These are phyloP conservation scores for Polypterus senegalus DNA, from an alignment of 2,113 vertebrate species.

Conservation along the genomic window DNA sequence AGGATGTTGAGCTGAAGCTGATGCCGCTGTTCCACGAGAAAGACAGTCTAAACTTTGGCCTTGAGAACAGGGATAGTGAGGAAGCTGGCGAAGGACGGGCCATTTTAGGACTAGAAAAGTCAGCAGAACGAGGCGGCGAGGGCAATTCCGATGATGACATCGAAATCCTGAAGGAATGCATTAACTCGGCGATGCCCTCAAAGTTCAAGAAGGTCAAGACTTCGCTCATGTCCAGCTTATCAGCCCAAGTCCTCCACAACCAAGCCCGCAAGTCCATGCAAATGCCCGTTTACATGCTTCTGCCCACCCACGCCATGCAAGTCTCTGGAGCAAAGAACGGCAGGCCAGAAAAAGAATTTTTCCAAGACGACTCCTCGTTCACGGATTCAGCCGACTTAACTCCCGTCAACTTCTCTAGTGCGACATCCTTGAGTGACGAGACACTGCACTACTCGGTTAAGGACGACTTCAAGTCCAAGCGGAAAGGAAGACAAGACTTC, in stretches of 20 bases:
- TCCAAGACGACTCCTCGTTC: conserved; percentile 70
- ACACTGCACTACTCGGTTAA: conserved; percentile 65
- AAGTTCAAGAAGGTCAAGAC: conserved; percentile 77
- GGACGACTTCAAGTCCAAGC: conserved; percentile 39
- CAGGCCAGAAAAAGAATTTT: conserved; percentile 47
- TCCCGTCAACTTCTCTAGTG: conserved; percentile 76
- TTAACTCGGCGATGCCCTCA: conserved; percentile 86
- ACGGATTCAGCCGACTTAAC: conserved; percentile 82
- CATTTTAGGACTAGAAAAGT: conserved; percentile 20
- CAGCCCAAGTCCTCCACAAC: conserved; percentile 55
- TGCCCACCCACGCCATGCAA: conserved; percentile 61
- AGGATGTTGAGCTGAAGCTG: conserved; percentile 88
- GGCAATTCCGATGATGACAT: conserved; percentile 73
- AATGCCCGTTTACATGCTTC: conserved; percentile 82
- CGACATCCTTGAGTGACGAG: conserved; percentile 80
- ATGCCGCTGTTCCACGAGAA: conserved; percentile 72
- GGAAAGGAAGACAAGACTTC: conserved; percentile 28
- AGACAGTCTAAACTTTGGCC: conserved; percentile 44
- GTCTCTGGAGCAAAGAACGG: conserved; percentile 43
- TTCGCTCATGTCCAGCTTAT: conserved; percentile 55
- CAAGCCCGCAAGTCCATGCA: conserved; percentile 60
- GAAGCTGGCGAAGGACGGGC: conserved; percentile 46
- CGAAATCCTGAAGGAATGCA: conserved; percentile 86
- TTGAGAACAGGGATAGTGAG: conserved; percentile 44
- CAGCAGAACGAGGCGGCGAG: conserved; percentile 49